A percentile compares a stretch with the other conserved stretches of the same genome.
Evolutionary conservation across 2,113 vertebrate genomes (phyloP).

Genomic region (Melanerpes formicivorus): DNA sequence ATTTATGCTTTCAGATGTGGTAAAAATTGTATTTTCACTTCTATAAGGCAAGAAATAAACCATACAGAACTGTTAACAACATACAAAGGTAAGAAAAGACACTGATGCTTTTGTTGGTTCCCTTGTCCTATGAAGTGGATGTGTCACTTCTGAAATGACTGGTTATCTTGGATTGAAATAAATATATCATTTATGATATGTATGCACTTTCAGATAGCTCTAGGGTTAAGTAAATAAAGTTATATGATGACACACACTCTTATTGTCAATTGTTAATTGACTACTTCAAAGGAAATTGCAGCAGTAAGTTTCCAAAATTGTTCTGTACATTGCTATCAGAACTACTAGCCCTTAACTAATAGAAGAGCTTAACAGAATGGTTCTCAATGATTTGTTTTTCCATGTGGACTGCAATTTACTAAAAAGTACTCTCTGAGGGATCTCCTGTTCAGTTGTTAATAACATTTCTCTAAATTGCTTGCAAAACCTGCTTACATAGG

Average conservation of each 20-base stretch:
- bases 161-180: neutral
- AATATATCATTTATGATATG: neutral
- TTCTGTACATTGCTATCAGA: neutral
- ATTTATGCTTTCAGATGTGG: neutral
- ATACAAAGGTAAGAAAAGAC: neutral
- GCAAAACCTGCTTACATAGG: conserved; percentile 7
- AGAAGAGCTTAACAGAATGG: neutral
- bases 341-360: conserved; percentile 44
- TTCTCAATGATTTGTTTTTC: conserved; percentile 21
- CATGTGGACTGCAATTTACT: neutral
- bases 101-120: neutral
- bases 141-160: neutral
- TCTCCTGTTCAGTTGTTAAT: neutral
- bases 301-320: neutral
- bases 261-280: neutral
- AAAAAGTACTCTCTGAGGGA: conserved; percentile 4
- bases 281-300: neutral
- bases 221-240: neutral
- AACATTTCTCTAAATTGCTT: conserved; percentile 27
- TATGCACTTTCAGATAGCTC: neutral
- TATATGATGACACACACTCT: neutral
- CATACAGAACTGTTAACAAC: neutral
- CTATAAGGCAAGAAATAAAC: neutral
- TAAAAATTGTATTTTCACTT: neutral
- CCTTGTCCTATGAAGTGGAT: neutral